phyloP scores from a whole-genome alignment of 2,888 invertebrate species.

The Athalia cordata region DNA sequence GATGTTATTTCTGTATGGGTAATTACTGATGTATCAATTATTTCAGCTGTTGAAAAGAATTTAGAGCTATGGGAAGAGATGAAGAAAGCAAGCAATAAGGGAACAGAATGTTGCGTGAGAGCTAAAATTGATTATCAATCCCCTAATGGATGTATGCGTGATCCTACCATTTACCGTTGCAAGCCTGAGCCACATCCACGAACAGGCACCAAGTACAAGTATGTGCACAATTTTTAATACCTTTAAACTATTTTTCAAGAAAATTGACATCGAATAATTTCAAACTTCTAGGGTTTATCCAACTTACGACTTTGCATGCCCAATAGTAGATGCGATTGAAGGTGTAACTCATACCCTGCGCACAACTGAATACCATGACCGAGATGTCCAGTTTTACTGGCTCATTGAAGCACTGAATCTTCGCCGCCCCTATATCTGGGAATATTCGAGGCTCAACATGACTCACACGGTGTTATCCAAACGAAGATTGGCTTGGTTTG shows the following conservation, averaged over 20 bases:
- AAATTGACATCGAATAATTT: conserved; percentile 34
- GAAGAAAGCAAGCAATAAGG: conserved; percentile 86
- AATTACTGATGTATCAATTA: conserved; percentile 20
- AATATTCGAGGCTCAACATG: conserved; percentile 95
- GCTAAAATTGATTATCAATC: conserved; percentile 99
- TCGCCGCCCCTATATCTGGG: conserved; percentile 95
- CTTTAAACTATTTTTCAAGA: neutral
- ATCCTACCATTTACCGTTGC: conserved; percentile 99
- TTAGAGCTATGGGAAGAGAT: conserved; percentile 95
- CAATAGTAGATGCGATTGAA: conserved; percentile 98
- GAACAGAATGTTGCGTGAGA: conserved; percentile 94
- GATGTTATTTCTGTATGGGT: neutral
- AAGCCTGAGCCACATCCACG: conserved; percentile 96
- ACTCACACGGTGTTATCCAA: conserved; percentile 99
- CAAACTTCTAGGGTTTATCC: conserved; percentile 90
- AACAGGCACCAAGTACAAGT: conserved; percentile 97
- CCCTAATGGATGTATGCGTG: conserved; percentile 96
- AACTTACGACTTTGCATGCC: conserved; percentile 99
- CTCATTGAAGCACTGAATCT: conserved; percentile 91
- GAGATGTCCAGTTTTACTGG: conserved; percentile 99
- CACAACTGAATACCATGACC: conserved; percentile 98
- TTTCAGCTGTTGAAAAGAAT: conserved; percentile 88
- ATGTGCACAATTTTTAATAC: conserved; percentile 59
- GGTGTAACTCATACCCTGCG: conserved; percentile 97
- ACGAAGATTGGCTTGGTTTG: conserved; percentile 98